These are phyloP conservation scores for Aspidiotus destructor DNA, from an alignment of 2,888 invertebrate genomes.

Conservation along the genomic window DNA sequence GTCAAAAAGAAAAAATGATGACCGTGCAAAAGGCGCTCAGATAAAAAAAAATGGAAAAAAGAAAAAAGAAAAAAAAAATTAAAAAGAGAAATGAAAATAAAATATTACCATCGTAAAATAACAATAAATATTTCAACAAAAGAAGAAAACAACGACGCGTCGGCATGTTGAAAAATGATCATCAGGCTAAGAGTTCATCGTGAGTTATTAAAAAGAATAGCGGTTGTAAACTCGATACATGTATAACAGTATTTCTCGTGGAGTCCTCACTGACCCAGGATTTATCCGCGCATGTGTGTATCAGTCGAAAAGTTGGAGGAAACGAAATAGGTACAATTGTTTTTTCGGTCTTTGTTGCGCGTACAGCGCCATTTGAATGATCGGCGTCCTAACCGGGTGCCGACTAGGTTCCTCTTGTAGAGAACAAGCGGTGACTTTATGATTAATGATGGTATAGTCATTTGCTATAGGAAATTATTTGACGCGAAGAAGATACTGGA, in stretches of 20 bases:
- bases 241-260: neutral
- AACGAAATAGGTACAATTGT: constrained; percentile 14
- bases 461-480: constrained; percentile 22
- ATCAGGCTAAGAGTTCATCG: constrained; percentile 26
- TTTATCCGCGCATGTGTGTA: no score
- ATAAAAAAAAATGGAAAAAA: neutral
- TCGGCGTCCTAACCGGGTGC: neutral
- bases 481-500: constrained; percentile 2
- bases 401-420: constrained; percentile 9
- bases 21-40: neutral
- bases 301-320: constrained; percentile 18
- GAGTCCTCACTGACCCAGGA: no score
- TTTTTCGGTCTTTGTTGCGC: constrained; percentile 22
- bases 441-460: constrained; percentile 27
- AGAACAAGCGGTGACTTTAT: constrained; percentile 22
- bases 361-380: constrained; percentile 22
- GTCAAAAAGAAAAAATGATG: neutral
- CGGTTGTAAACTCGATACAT: constrained; percentile 9
- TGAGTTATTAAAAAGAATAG: constrained; percentile 25
- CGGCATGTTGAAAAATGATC: constrained; percentile 20
- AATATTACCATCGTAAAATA: constrained; percentile 7
- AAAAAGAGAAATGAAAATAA: neutral
- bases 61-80: neutral
- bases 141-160: constrained; percentile 17
- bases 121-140: constrained; percentile 19